Base-by-base conservation (phyloP, 1,140 invertebrate species). In the Drosophila nigromelanica region DNA sequence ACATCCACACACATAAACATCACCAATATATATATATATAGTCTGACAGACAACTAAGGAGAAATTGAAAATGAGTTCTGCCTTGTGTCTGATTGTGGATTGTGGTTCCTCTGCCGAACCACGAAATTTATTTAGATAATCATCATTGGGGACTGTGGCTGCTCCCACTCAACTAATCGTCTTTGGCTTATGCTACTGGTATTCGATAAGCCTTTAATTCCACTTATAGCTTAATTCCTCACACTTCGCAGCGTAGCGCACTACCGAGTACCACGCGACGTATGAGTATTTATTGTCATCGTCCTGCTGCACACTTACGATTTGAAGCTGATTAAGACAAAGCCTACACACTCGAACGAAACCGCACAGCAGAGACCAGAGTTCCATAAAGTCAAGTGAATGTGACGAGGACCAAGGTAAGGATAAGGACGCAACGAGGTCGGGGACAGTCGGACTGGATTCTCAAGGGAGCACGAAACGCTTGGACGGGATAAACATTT, bases 201-300 rank as follows among this genome's bases (percentile, higher is more conserved):
- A 45, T 45, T 40, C 58, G 51, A 67, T 67, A 60, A 67, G 48
- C 18, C 40, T 54, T 67, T 73, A 48, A 73, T 73, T 67, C 62
- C 47, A 73, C 35, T 68, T 68, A 73, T 52, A 48, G 63, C 63
- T 73, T 59, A 67, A 73, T 60, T 54, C 62, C 39, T 60, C 48
- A 60, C 63, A 54, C 55, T 54, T 40, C 8, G 24, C 18, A 5
- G 47, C 33, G 14, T 21, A 55, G 45, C 21, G 24, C 4, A 35
- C 40, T 21, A 4, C 27, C 7, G 18, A 37, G 55, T 27, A 39
- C 63, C 45, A 73, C 50, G 71, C 10, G 42, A 42, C 59, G 67
- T 74, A 74, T 74, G 72, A 52, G 72, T 63, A 45, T 62, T 70
- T 70, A 69, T 62, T 51, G 52, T 70, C 37, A 47, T 61, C 27